These are phyloP conservation scores for Petrocephalus microphthalmus DNA, from an alignment of 2,113 vertebrate genomes.

Conservation along the genomic window DNA sequence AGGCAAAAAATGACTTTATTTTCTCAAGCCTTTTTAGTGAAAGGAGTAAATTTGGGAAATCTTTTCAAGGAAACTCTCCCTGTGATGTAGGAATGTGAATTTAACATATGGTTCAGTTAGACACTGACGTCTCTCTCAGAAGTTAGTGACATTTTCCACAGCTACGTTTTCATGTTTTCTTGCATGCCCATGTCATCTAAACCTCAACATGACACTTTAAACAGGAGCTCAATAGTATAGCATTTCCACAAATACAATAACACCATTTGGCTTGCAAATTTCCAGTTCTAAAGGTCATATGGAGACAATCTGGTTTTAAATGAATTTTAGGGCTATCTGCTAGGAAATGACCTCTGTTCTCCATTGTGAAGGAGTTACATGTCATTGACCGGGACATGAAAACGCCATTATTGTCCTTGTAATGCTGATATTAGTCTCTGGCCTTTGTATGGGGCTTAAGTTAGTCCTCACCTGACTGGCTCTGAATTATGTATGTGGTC, in stretches of 20 bases:
- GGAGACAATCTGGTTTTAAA: neutral
- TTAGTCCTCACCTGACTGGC: no score
- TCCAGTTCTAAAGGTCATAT: constrained; percentile 7
- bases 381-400: neutral
- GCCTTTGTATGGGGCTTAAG: neutral
- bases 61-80: neutral
- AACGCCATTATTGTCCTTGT: neutral
- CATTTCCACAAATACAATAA: neutral
- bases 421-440: neutral
- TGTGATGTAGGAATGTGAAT: neutral
- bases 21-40: neutral
- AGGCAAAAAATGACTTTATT: neutral
- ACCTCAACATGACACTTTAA: neutral
- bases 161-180: neutral
- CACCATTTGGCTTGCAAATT: neutral
- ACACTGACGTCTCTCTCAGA: neutral
- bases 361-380: neutral
- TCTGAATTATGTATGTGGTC: neutral
- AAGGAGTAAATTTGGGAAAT: neutral
- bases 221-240: neutral
- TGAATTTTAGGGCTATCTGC: neutral
- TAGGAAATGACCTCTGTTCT: neutral
- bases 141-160: neutral
- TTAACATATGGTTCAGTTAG: neutral
- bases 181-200: neutral